A percentile compares a stretch with the other conserved stretches of the same genome.
These are phyloP conservation scores for Corvus hawaiiensis DNA, from an alignment of 2,113 vertebrate species.

Conservation along the genomic window DNA sequence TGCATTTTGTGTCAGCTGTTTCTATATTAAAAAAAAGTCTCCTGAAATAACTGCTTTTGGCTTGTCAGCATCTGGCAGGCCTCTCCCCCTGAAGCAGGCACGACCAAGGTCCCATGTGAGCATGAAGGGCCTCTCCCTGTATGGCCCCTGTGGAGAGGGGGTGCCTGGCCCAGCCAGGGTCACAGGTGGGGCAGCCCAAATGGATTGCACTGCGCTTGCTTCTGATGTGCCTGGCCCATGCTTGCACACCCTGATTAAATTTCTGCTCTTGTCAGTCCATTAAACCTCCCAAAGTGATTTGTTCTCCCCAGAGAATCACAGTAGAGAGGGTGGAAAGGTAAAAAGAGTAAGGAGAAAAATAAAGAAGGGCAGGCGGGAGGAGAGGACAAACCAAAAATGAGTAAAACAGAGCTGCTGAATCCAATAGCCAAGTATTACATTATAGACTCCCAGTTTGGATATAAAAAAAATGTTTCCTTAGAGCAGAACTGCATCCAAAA, in stretches of 20 bases:
- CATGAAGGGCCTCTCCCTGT: background rate
- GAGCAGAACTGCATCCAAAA: conserved; percentile 36
- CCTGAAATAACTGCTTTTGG: conserved; percentile 22
- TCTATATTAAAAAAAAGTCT: conserved; percentile 41
- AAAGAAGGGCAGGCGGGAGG: background rate
- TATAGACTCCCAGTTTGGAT: conserved; percentile 33
- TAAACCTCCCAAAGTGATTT: conserved; percentile 36
- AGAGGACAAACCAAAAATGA: conserved; percentile 24
- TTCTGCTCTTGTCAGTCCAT: conserved; percentile 45
- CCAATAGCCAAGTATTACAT: conserved; percentile 46
- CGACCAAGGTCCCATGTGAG: background rate
- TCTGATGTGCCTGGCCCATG: background rate
- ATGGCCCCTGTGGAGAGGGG: background rate
- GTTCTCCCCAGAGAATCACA: conserved; percentile 21
- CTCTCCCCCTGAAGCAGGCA: conserved; percentile 12
- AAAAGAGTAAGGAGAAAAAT: conserved; percentile 4
- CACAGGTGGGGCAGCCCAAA: conserved; percentile 58
- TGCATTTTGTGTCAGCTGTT: conserved; percentile 51
- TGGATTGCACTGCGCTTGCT: background rate
- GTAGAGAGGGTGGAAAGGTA: conserved; percentile 51
- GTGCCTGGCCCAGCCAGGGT: conserved; percentile 29
- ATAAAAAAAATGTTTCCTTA: conserved; percentile 58
- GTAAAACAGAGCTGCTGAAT: conserved; percentile 60
- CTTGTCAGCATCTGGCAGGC: conserved; percentile 45
- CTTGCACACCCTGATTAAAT: background rate